Base-by-base conservation (phyloP, 2,888 invertebrate species). In the Lasioglossum vierecki region DNA sequence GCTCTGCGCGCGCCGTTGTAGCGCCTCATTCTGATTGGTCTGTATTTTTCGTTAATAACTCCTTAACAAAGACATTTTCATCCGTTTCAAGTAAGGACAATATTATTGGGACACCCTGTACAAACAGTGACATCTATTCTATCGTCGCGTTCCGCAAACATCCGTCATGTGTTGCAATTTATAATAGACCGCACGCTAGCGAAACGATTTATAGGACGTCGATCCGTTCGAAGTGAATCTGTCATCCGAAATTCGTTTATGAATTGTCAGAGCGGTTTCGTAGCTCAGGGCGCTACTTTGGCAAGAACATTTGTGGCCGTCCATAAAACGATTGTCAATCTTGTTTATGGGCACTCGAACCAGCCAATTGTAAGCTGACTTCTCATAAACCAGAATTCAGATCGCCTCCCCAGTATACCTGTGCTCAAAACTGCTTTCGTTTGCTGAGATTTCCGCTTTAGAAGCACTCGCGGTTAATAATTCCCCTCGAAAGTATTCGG, bases 311-410 rank as follows among this genome's bases (percentile, higher is more conserved):
- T 66, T 35, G 15, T 66, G 35, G 15, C 35, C 63, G 63, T 30
- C 30, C 63, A 30, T 66, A 18, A 66, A 66, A 66, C 63, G 63
- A 66, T 35, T 66, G 63, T 66, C 63, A 66, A 35, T 35, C 63
- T 66, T 66, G 63, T 66, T 66, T 66, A 66, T 35, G 63, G 63
- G 63, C 35, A 15, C 63, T 35, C 63, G 63, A 60, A 26, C 26
- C 26, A 60, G 4, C 60, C 60, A 4, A 35, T 35, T 35, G 63
- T 66, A 66, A 35, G 35, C 35, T 15, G 35, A 18, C 63, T 18
- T 18, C 8, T 8, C 63, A 35, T 30, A 66, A 66, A 66, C 18
- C 30, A 35, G 30, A 66, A 66, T 66, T 35, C 15, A 66, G 30
- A 66, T 66, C 30, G 1, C 63, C 15, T 66, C 63, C 35, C 15